Percentiles rank a stretch among this genome's conserved stretches.
phyloP scores from a whole-genome alignment of 1,140 invertebrate genomes.

The Trialeurodes vaporariorum region DNA sequence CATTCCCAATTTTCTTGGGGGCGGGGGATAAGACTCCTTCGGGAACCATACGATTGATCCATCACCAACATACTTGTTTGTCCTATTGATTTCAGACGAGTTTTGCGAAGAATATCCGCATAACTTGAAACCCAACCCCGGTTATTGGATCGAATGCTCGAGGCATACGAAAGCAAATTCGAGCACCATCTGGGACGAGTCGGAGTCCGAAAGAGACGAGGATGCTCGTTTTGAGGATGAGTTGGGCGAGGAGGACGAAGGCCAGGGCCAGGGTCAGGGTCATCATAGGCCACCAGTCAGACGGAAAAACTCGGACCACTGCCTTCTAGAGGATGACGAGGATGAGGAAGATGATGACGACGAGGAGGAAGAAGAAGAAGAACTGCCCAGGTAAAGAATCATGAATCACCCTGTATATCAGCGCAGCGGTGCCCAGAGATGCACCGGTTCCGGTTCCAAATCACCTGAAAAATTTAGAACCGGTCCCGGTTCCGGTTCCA shows the following conservation, averaged over 20 bases:
- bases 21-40: too few species aligned
- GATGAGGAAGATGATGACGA: slow-evolving; percentile 20
- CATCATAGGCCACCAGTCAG: too few species aligned
- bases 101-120: slow-evolving; percentile 88
- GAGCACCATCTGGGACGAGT: slow-evolving; percentile 76
- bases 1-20: too few species aligned
- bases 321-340: slow-evolving; percentile 22
- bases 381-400: slow-evolving; percentile 15
- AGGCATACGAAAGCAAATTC: slow-evolving; percentile 71
- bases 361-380: slow-evolving; percentile 12
- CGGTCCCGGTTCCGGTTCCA: too few species aligned
- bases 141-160: slow-evolving; percentile 92
- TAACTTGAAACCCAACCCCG: slow-evolving; percentile 75
- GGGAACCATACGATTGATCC: too few species aligned
- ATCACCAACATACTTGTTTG: too few species aligned
- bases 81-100: slow-evolving; percentile 53
- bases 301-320: slow-evolving; percentile 11
- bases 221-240: slow-evolving; percentile 12
- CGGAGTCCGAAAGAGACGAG: slow-evolving; percentile 64
- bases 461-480: too few species aligned
- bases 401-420: too few species aligned
- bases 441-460: too few species aligned
- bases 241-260: slow-evolving; percentile 26
- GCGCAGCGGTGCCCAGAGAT: too few species aligned
- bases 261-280: slow-evolving; percentile 17